Evolutionary conservation across 2,888 invertebrate genomes (phyloP), one percentile per base, ranked within the genome.

Genomic region (Petrolisthes cinctipes): DNA sequence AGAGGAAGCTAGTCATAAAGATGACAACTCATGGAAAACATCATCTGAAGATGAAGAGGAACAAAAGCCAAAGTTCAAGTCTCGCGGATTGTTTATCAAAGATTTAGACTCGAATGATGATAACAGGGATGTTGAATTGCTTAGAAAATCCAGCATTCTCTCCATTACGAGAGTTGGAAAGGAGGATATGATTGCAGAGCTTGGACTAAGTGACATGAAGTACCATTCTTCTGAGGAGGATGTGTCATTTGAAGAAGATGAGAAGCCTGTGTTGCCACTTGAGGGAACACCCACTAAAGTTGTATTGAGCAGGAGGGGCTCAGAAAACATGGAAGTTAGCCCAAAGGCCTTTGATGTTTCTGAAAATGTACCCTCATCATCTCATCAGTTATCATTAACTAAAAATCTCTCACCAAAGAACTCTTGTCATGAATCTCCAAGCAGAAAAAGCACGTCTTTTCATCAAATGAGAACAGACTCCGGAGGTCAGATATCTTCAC

Each of bases 211-310:
- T 57, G 56, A 80, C 37, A 82, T 88, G 57, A 76, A 85, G n/a
- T 88, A 82, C 82, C 82, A 88, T 14, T 82, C 85, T 0, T 88
- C 88, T 37, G 87, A 84, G 17, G 86, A 86, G 79, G 87, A 87
- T 71, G 51, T 85, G 9, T 85, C 85, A 20, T 88, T 85, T 85
- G 80, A 73, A 23, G 88, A 82, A 57, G 86, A 84, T 7, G 86
- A 86, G n/a, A 73, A 85, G 9, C 51, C 82, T 37, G 61, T 82
- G 1, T 53, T 88, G 20, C 88, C 88, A 23, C 54, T 85, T 7
- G 88, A 83, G 37, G 82, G 79, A 37, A 86, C 86, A 54, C 86
- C 86, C 23, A 83, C 66, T 14, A 86, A 83, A 83, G 68, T 54
- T 23, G 56, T 57, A 5, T 17, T 86, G 11, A 83, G 71, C 53